Evolutionary conservation across 2,113 vertebrate species (phyloP), one percentile per base, ranked within the genome.

Genomic region (Nyctibius bracteatus): DNA sequence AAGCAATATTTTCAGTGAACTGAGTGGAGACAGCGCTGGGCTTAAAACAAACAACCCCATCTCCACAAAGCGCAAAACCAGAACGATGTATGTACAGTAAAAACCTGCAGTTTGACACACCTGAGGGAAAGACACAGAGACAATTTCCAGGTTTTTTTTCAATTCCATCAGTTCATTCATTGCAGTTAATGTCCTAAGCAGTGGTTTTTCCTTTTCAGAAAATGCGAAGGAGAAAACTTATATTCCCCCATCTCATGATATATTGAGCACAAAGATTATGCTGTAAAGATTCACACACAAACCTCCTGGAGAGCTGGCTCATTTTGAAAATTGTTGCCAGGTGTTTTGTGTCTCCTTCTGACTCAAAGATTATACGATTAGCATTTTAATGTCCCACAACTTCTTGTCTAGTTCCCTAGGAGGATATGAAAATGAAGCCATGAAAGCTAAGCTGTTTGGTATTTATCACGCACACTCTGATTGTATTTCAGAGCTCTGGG

Each of bases 401-500:
- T 67, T 78, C 80, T 96, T 39, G 5, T 39, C n/a, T 73, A 68
- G 39, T 63, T 96, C 58, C 61, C 91, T 47, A 44, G 61, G 84
- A 84, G 65, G 27, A 28, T 23, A 33, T 88, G 58, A 91, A 88
- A 86, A 70, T 23, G 58, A 74, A 94, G 13, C 35, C 47, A 19
- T 35, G 68, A 88, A 74, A 62, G 8, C 72, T 87, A 95, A 87
- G n/a, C 62, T 84, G 18, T 91, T 90, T 68, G 78, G 59, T 94
- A 78, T 96, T 97, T 70, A 96, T 91, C 49, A n/a, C 10, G 0
- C 37, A 33, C 81, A 94, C 95, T 92, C 86, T 96, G 70, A 63
- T 97, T 98, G 66, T 86, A 11, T 98, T 98, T 97, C 98, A 99
- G 99, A 99, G 95, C 98, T 99, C 81, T 98, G 98, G 98, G 98